Base-by-base conservation (phyloP, 2,888 invertebrate species). In the Acleris literana region DNA sequence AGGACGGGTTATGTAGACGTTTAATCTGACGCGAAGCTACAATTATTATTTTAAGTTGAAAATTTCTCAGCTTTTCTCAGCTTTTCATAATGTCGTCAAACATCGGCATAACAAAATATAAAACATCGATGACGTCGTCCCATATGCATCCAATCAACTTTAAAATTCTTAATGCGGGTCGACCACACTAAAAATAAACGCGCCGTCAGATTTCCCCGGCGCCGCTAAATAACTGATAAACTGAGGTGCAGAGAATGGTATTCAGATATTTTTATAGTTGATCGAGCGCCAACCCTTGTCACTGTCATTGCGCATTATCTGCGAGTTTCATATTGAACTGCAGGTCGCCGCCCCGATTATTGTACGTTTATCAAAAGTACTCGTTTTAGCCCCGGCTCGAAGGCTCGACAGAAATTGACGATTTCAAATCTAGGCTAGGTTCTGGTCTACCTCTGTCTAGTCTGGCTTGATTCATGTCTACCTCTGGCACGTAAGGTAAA, bases 281-380 rank as follows among this genome's bases (percentile, higher is more conserved):
- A 80, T 75, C 79, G 84, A 78, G 77, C 82, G 81, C 78, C 84
- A 80, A 90, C 90, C 90, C 90, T 83, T 84, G 86, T 91, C 90
- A 90, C 78, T 84, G 89, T 91, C 90, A 87, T 63, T 72, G 75
- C 78, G 82, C 76, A 88, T 88, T 89, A 89, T 86, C 85, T 77
- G 82, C 74, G 79, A 83, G 82, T 84, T 84, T 85, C 81, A 84
- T 87, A 86, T 85, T 82, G 82, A 84, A 87, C 82, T 90, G 86
- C 87, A 87, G 75, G 76, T 70, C 65, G 18, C 43, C 46, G 18
- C 62, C 61, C 44, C 66, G 46, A 57, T 62, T 66, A 52, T 66
- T 62, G 66, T 62, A 56, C 62, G 52, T 44, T 46, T 62, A 56
- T 65, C 52, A 66, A 62, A 49, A 66, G 60, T 51, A 56, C 48